Percentiles rank a stretch among this genome's conserved stretches.
Conservation (phyloP, 2,888 invertebrate species). For the Thymelicus sylvestris region DNA sequence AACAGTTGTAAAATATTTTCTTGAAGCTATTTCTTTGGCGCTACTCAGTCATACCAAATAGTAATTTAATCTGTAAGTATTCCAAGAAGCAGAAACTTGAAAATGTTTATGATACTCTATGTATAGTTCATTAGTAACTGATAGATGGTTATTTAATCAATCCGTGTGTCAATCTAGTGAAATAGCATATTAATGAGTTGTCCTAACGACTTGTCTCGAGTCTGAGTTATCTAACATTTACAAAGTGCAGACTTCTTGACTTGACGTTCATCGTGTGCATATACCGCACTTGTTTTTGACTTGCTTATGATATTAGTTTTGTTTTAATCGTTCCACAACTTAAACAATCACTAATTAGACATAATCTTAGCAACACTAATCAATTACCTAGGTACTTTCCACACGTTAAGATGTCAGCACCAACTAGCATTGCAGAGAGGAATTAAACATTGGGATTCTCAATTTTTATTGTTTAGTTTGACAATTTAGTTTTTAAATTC, state of each 20-base stretch:
- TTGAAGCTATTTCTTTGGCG: no score
- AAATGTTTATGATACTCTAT: no score
- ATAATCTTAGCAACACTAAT: neutral
- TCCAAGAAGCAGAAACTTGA: neutral
- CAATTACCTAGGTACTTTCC: no score
- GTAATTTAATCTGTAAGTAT: neutral
- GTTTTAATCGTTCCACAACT: neutral
- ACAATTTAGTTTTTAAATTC: no score
- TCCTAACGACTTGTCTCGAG: conserved; percentile 2
- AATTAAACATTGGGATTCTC: no score
- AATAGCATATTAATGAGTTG: conserved; percentile 1
- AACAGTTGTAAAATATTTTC: no score
- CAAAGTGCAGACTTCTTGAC: neutral
- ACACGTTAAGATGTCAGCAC: no score
- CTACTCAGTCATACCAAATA: neutral
- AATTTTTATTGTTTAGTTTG: no score
- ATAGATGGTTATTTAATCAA: conserved; percentile 1
- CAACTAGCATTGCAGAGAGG: no score
- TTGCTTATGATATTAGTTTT: neutral
- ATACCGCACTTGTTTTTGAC: neutral
- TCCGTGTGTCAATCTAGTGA: conserved; percentile 3
- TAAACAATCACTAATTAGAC: neutral
- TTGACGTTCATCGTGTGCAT: neutral
- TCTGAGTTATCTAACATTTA: neutral
- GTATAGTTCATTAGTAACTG: conserved; percentile 5